Percentiles rank a stretch among this genome's conserved stretches.
Conservation (phyloP, 2,888 invertebrate genomes). For the Liposcelis brunnea region DNA sequence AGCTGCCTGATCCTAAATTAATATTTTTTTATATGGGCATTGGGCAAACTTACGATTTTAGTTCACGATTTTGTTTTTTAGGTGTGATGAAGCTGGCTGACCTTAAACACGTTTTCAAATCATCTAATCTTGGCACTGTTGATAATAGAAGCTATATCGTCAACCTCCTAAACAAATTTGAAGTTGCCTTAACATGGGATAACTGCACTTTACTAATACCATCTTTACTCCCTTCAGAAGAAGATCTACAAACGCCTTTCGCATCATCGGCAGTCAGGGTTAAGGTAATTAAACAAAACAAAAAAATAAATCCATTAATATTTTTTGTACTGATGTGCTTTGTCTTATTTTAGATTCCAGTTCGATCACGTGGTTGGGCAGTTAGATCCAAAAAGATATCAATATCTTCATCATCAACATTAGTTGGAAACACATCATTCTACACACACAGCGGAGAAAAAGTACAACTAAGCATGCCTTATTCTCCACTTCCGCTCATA, state of each 20-base stretch:
- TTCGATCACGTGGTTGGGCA: conserved; percentile 49
- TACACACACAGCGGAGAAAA: conserved; percentile 20
- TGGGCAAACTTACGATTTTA: no score
- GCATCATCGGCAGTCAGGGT: conserved; percentile 28
- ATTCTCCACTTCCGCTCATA: conserved; percentile 14
- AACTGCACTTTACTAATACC: conserved; percentile 78
- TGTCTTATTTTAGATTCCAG: conserved; percentile 36
- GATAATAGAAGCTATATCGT: conserved; percentile 67
- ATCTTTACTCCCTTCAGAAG: conserved; percentile 66
- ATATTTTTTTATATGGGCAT: no score
- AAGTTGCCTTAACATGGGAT: conserved; percentile 94
- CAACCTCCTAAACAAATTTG: conserved; percentile 86
- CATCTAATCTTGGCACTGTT: conserved; percentile 56
- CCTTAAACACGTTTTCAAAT: conserved; percentile 79
- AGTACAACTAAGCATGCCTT: conserved; percentile 25
- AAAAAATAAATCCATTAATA: no score
- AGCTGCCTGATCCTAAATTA: no score
- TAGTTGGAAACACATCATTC: conserved; percentile 22
- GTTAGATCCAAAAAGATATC: conserved; percentile 38
- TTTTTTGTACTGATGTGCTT: conserved; percentile 22
- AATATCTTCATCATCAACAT: conserved; percentile 30
- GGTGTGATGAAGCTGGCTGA: conserved; percentile 89
- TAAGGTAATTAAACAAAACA: conserved; percentile 27
- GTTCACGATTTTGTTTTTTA: no score
- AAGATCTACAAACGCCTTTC: conserved; percentile 35